Evolutionary conservation across 2,888 invertebrate genomes (phyloP), one percentile per base, ranked within the genome.

Genomic region (Enoplolaimus lenunculus): DNA sequence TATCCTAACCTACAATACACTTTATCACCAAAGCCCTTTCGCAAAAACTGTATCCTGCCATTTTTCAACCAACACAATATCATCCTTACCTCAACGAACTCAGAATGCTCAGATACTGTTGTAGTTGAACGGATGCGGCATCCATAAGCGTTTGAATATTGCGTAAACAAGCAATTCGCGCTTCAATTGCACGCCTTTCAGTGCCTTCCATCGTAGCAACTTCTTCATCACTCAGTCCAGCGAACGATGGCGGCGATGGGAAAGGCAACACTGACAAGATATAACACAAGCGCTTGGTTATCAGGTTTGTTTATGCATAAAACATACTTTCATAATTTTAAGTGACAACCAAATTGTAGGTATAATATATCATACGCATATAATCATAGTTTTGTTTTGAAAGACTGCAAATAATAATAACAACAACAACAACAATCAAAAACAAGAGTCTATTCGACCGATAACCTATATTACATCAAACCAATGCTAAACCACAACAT

Each of bases 121-220:
- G 90, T 90, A 97, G 91, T 84, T 97, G 88, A 68, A 91, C 84
- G 72, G 90, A 89, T 1, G 94, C 93, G 60, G 94, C 92, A 82
- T 97, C 95, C 75, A 98, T 82, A 82, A 98, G 87, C 1, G 90
- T 85, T 84, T 91, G 88, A 75, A 93, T 89, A 82, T 93, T 90
- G 72, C 88, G 86, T 68, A 92, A 84, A 77, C 89, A 85, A 84
- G 90, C 89, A 73, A 98, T 87, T 73, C 98, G 86, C 2, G 93
- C 92, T 81, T 95, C 93, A 45, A 97, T 87, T 76, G 91, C 89
- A 75, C 87, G 86, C 73, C 95, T 86, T 77, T 91, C 88, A 75
- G 86, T 87, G 34, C 93, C 93, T 82, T 98, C 98, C 88, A 98
- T 87, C 26, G 87, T 85, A 71, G 86, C 85, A 70, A 98, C 84